Base-by-base conservation (phyloP, 2,113 vertebrate genomes). In the Neodon shergylaensis region DNA sequence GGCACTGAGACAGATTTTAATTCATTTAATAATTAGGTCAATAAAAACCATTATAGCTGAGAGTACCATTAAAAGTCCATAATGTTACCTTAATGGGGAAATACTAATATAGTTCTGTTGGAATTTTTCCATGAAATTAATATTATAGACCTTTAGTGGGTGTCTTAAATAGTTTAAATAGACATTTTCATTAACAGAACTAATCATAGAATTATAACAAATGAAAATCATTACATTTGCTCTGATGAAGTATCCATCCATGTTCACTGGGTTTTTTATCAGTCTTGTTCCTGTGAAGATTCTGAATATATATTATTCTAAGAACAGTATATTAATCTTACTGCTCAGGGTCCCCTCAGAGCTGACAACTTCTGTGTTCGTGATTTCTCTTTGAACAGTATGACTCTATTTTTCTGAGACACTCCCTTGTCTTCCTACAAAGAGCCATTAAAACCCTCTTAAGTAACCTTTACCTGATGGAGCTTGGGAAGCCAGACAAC, bases 51-150 rank as follows among this genome's bases (percentile, higher is more conserved):
- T 98, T 98, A 97, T 93, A 98, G 97, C 95, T 96, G 95, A 97
- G 95, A 97, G 96, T 95, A 98, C 96, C 98, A 98, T 98, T 98
- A 98, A 97, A 98, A 98, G 97, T 98, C 97, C 97, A 98, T 98
- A 98, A 98, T 97, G 97, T 97, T 98, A 98, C 98, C 95, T 98
- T 98, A 98, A 98, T 98, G 97, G 97, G 97, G 92, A 91, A 93
- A 98, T 96, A 97, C 93, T 94, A 98, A 98, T 97, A 98, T 90
- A 98, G 96, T 97, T 96, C 96, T 97, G 92, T 84, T 98, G 98
- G 98, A 98, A 98, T 95, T 98, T 98, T 96, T 98, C 98, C 98
- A 98, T 97, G 88, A 98, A 98, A 98, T 98, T 98, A 98, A 98
- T 97, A 98, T 93, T 98, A 95, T 81, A 87, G 97, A 96, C 96